A percentile compares a stretch with the other conserved stretches of the same genome.
Conservation (phyloP, 2,113 vertebrate species). For the Aepyceros melampus region DNA sequence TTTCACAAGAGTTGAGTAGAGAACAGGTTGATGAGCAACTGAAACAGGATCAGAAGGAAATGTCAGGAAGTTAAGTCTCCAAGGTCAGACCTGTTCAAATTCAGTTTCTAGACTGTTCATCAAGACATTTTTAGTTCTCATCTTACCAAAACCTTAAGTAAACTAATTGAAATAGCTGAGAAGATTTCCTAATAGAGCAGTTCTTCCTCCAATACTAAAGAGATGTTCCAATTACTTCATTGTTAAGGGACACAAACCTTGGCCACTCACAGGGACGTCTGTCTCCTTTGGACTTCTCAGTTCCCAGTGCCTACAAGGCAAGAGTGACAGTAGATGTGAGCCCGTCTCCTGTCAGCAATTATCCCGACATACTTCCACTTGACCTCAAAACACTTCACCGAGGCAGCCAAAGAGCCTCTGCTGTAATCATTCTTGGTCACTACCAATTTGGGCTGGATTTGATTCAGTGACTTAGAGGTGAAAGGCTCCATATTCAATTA, state of each 20-base stretch:
- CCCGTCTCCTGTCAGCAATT: neutral
- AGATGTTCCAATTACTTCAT: neutral
- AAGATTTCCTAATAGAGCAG: neutral
- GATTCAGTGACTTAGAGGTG: conserved; percentile 70
- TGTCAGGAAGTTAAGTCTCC: neutral
- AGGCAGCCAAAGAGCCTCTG: conserved; percentile 38
- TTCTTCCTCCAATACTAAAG: neutral
- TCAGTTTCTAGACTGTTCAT: neutral
- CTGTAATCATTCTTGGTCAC: conserved; percentile 62
- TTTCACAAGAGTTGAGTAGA: neutral
- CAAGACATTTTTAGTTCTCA: neutral
- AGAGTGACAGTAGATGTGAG: neutral
- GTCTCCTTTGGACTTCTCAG: neutral
- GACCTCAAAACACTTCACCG: conserved; percentile 36
- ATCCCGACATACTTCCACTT: neutral
- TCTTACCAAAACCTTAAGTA: conserved; percentile 20
- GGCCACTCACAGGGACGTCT: neutral
- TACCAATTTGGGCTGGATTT: conserved; percentile 66
- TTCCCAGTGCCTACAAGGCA: neutral
- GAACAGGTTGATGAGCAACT: neutral
- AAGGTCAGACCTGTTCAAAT: neutral
- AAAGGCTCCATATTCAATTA: conserved; percentile 71
- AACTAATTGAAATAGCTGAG: neutral
- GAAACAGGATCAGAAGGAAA: neutral
- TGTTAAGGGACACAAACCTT: neutral